A percentile compares a stretch with the other conserved stretches of the same genome.
These are phyloP conservation scores for Myrmophylax atrothorax DNA, from an alignment of 2,113 vertebrate genomes.

Conservation along the genomic window DNA sequence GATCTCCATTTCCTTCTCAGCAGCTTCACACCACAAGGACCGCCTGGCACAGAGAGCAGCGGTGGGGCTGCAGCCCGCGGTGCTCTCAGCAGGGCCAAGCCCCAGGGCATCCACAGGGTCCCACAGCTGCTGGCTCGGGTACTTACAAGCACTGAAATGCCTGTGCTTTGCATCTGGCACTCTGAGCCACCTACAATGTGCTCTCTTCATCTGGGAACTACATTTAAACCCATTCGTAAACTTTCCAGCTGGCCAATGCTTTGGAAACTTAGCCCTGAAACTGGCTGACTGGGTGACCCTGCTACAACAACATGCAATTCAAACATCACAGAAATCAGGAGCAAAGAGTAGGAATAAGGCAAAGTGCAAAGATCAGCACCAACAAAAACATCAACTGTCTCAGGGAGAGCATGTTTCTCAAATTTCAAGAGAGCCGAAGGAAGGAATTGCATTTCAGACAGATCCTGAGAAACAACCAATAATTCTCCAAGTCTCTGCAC, in stretches of 20 bases:
- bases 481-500: background rate
- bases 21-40: background rate
- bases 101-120: fast-evolving
- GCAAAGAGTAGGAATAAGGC: background rate
- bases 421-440: background rate
- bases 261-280: background rate
- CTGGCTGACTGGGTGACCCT: background rate
- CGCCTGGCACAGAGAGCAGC: fast-evolving
- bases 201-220: background rate
- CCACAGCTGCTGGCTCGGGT: background rate
- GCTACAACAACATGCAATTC: background rate
- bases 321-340: background rate
- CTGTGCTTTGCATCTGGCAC: background rate
- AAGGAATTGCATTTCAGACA: background rate
- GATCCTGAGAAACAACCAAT: fast-evolving
- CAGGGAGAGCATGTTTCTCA: background rate
- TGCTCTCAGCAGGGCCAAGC: background rate
- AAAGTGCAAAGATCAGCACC: conserved; percentile 41
- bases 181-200: background rate
- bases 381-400: background rate
- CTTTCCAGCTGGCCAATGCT: background rate
- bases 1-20: background rate
- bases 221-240: background rate
- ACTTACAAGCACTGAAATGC: background rate
- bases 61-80: background rate